A percentile compares a stretch with the other conserved stretches of the same genome.
These are phyloP conservation scores for Uropsilus gracilis DNA, from an alignment of 2,113 vertebrate genomes.

Conservation along the genomic window DNA sequence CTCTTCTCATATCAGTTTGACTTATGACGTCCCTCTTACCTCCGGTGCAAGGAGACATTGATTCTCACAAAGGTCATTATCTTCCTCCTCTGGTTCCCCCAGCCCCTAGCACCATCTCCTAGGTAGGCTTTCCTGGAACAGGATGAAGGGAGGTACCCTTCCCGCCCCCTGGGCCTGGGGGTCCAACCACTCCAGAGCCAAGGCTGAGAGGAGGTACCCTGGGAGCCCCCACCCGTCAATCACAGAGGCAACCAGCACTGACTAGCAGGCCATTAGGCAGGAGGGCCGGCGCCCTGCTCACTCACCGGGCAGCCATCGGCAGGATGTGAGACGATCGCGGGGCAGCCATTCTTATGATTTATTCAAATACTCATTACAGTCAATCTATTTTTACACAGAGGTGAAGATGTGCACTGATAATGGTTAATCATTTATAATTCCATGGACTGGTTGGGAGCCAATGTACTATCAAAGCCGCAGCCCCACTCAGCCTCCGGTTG, in stretches of 20 bases:
- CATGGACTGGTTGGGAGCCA: conserved; percentile 72
- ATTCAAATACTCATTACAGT: conserved; percentile 82
- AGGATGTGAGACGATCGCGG: conserved; percentile 73
- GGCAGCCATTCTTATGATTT: conserved; percentile 81
- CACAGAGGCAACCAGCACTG: conserved; percentile 51
- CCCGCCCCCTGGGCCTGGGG: background rate
- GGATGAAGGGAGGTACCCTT: conserved; percentile 40
- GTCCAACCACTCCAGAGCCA: background rate
- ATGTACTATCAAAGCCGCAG: conserved; percentile 62
- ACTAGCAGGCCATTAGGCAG: conserved; percentile 65
- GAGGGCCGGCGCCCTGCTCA: conserved; percentile 66
- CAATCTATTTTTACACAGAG: conserved; percentile 83
- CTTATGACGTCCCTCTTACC: conserved; percentile 70
- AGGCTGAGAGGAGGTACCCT: conserved; percentile 13
- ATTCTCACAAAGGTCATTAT: conserved; percentile 69
- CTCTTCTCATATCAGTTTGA: conserved; percentile 64
- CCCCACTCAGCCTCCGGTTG: background rate
- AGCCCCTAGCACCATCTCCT: background rate
- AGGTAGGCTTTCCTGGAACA: conserved; percentile 69
- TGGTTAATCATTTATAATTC: conserved; percentile 82
- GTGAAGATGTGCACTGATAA: conserved; percentile 77
- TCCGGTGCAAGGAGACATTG: conserved; percentile 37
- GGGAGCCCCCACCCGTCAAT: conserved; percentile 58
- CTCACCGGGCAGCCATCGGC: conserved; percentile 73
- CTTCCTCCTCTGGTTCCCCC: background rate